Evolutionary conservation across 2,888 invertebrate species (phyloP).

Genomic region (Parnassius apollo): DNA sequence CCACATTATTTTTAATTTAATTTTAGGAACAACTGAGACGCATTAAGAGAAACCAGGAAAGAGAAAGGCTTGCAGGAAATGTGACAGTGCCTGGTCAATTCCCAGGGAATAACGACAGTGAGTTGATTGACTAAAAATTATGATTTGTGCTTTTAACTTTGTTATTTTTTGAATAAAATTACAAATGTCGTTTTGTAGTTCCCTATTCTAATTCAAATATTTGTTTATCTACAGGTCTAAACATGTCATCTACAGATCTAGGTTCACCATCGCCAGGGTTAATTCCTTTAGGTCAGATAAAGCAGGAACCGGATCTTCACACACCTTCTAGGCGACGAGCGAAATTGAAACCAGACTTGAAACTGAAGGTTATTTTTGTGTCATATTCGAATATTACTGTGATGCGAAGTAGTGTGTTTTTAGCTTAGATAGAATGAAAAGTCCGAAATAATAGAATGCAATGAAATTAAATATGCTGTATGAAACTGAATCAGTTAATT

Average conservation of each 20-base stretch:
- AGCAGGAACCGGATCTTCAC: conserved; percentile 77
- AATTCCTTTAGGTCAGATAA: conserved; percentile 69
- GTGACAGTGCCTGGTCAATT: conserved; percentile 56
- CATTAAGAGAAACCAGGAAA: conserved; percentile 96
- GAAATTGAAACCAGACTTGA: conserved; percentile 93
- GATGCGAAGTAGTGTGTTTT: too few species aligned
- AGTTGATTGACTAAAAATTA: conserved; percentile 34
- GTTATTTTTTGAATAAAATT: too few species aligned
- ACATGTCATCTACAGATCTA: conserved; percentile 50
- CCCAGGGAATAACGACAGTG: conserved; percentile 48
- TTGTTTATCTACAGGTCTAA: conserved; percentile 40
- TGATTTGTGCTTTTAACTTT: too few species aligned
- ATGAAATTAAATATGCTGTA: too few species aligned
- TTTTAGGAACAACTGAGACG: conserved; percentile 92
- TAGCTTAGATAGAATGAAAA: too few species aligned
- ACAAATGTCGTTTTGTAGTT: too few species aligned
- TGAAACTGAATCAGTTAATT: too few species aligned
- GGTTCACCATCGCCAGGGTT: conserved; percentile 58
- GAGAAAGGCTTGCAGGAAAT: conserved; percentile 85
- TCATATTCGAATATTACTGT: too few species aligned
- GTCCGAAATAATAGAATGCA: too few species aligned
- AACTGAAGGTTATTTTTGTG: conserved; percentile 79
- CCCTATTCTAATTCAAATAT: neutral
- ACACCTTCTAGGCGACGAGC: conserved; percentile 89
- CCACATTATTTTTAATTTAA: neutral